Base-by-base conservation (phyloP, 2,888 invertebrate species). In the Phanerotoma sp. region DNA sequence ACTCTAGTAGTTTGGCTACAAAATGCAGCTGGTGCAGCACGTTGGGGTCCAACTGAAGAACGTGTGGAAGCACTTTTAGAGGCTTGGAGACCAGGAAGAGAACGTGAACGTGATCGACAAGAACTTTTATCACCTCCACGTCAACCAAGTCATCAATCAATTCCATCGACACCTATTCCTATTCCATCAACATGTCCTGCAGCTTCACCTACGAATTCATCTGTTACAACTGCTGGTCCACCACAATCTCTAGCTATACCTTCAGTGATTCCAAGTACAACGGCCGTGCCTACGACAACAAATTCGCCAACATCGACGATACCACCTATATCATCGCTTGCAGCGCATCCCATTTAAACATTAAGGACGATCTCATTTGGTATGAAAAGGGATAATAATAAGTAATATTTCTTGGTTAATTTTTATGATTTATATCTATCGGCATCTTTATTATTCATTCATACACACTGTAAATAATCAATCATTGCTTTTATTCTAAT, bases 1-100 rank as follows among this genome's bases (percentile, higher is more conserved):
- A 96, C 96, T 2, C 85, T 95, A 66, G 91, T 96, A 49, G 90
- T 96, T 56, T 96, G 97, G 91, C 82, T 97, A 63, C 97, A 97
- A 81, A 97, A 97, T 79, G 88, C 91, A 64, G 88, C 92, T 1
- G 96, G 97, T 3, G 86, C 86, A 77, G 86, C 88, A 45, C 86
- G 89, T 63, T 97, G 96, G 96, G 93, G 93, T 38, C 96, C 96
- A 51, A 93, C 92, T 3, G 92, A 95, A 70, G 93, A 91, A 69
- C 84, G 93, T 62, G 91, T 95, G 5, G 93, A 94, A 77, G 87
- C 91, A 5, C 79, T 94, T 46, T 79, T 93, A 53, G 93, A 94
- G 78, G 91, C 94, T 15, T 95, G 93, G 82, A 81, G 93, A 66
- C 93, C 93, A 48, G 88, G 88, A 3, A 78, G 87, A 28, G 89